Evolutionary conservation across 1,140 invertebrate species (phyloP), one percentile per base, ranked within the genome.

Genomic region (Drosophila grimshawi): DNA sequence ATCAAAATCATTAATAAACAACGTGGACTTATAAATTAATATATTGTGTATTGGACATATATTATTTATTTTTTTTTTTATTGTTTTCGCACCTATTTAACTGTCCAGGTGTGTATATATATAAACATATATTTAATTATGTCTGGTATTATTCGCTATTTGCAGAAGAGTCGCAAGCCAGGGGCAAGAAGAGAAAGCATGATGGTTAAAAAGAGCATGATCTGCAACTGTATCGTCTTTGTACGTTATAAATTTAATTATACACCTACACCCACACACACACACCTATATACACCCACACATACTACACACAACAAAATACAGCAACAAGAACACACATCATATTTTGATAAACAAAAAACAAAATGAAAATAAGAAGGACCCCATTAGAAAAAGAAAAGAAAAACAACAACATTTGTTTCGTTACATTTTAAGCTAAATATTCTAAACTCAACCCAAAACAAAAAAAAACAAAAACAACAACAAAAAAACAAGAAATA

Each of bases 151-250:
- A 19, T 19, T 19, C 19, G 2, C 19, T 19, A 19, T 46, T 62
- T 70, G 5, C 81, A 89, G 76, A 92, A 92, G 94, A 94, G 66
- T 92, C 94, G 80, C 93, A 93, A 78, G 93, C 93, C 52, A 93
- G 95, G 93, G 95, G 95, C 61, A 95, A 95, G 91, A 96, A 96
- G 89, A 94, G 95, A 94, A 96, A 96, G 94, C 94, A 95, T 82
- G 95, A 96, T 72, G 91, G 88, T 83, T 92, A 92, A 79, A 46
- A 79, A 46, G 10, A 53, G 33, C 30, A 64, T 39, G 43, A 76
- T 66, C 71, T 74, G 62, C 55, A 78, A 72, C 62, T 78, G 68
- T 90, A 89, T 80, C 80, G 80, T 88, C 78, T 75, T 80, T 85
- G 73, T 78, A 78, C 82, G 81, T 88, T 90, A 78, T 88, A 90